phyloP scores from a whole-genome alignment of 2,797 vertebrate species.

The Myotis myotis region DNA sequence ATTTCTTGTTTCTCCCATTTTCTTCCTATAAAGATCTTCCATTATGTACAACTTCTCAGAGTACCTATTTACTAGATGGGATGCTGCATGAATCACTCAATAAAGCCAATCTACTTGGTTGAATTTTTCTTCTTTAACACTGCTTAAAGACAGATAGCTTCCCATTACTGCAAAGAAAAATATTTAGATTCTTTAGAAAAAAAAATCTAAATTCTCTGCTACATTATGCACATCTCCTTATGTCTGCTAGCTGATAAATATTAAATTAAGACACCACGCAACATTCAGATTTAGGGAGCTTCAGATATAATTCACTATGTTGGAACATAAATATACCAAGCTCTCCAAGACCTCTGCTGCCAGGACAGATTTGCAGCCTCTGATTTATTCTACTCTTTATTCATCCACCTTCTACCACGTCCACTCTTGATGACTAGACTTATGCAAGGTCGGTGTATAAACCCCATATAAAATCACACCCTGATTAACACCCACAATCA shows the following conservation, averaged over 20 bases:
- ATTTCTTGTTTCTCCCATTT: neutral
- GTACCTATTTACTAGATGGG: neutral
- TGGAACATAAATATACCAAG: neutral
- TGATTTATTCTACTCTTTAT: neutral
- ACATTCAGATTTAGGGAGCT: neutral
- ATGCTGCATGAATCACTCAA: neutral
- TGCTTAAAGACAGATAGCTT: neutral
- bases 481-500: neutral
- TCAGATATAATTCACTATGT: neutral
- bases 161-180: neutral
- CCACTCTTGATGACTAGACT: neutral
- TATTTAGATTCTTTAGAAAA: neutral
- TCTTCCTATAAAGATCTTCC: neutral
- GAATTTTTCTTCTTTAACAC: neutral
- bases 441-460: neutral
- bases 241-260: neutral
- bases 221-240: neutral
- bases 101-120: neutral
- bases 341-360: neutral
- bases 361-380: neutral
- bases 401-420: neutral
- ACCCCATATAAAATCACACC: neutral
- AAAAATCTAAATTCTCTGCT: neutral
- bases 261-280: neutral
- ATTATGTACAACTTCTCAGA: neutral